These are phyloP conservation scores for Phylloscopus whistleri DNA, from an alignment of 2,113 vertebrate genomes.

Conservation along the genomic window DNA sequence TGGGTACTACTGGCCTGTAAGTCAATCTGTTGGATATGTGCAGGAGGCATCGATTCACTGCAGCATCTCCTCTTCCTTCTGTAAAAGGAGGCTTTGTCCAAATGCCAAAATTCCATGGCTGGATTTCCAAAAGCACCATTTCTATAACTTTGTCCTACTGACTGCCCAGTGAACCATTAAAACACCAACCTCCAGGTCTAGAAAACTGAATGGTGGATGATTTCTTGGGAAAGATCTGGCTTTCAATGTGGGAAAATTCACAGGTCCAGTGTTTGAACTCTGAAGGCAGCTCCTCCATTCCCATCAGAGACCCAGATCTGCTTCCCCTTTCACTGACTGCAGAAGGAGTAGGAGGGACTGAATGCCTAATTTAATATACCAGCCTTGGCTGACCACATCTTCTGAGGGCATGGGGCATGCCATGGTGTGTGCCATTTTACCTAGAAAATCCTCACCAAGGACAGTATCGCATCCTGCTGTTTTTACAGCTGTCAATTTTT, in stretches of 20 bases:
- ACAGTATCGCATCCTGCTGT: not conserved
- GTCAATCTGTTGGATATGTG: not conserved
- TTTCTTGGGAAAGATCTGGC: not conserved
- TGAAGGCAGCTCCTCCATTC: not conserved
- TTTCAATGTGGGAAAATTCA: not conserved
- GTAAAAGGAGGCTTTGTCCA: not conserved
- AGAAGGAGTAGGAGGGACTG: not conserved
- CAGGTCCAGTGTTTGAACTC: not conserved
- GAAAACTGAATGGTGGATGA: not conserved
- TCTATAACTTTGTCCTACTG: not conserved
- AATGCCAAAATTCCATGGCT: not conserved
- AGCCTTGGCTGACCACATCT: not conserved
- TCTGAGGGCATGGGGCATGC: not conserved
- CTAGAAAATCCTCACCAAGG: not conserved
- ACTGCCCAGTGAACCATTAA: not conserved
- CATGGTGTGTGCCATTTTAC: not conserved
- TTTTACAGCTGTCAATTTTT: constrained; percentile 40
- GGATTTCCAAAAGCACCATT: not conserved
- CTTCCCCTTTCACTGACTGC: not conserved
- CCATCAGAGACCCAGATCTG: not conserved
- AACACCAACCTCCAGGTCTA: not conserved
- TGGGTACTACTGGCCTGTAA: not conserved
- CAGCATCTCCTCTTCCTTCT: not conserved
- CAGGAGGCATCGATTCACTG: not conserved
- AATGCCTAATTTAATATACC: not conserved